phyloP scores from a whole-genome alignment of 2,888 invertebrate species.

The Strigamia crassipes region DNA sequence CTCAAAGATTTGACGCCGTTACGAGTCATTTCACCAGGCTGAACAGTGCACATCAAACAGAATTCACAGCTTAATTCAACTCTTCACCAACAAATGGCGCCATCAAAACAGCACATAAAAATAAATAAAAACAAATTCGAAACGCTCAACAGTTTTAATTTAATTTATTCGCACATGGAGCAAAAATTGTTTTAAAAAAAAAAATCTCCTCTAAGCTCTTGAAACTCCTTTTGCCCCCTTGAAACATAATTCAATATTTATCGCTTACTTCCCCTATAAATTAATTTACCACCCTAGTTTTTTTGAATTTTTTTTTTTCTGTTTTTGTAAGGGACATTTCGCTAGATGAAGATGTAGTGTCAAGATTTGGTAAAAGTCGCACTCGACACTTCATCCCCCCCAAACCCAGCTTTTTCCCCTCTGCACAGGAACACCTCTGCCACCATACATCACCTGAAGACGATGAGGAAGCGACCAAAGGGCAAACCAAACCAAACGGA shows the following conservation, averaged over 20 bases:
- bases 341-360: not conserved
- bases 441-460: slow-evolving; percentile 11
- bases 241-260: not conserved
- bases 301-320: not conserved
- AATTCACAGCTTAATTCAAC: no score
- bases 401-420: not conserved
- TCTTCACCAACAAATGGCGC: no score
- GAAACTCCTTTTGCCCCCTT: not conserved
- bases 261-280: not conserved
- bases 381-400: not conserved
- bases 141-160: no score
- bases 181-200: not conserved
- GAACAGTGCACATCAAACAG: no score
- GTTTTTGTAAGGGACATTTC: not conserved
- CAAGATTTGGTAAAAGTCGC: not conserved
- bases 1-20: no score
- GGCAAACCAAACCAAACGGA: not conserved
- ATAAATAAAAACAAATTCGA: no score
- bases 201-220: not conserved
- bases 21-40: no score
- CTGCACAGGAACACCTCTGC: not conserved
- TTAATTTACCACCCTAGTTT: slow-evolving; percentile 15
- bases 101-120: no score
- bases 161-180: not conserved
- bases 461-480: not conserved